phyloP scores from a whole-genome alignment of 2,113 vertebrate genomes.

The Campylomormyrus numenius region DNA sequence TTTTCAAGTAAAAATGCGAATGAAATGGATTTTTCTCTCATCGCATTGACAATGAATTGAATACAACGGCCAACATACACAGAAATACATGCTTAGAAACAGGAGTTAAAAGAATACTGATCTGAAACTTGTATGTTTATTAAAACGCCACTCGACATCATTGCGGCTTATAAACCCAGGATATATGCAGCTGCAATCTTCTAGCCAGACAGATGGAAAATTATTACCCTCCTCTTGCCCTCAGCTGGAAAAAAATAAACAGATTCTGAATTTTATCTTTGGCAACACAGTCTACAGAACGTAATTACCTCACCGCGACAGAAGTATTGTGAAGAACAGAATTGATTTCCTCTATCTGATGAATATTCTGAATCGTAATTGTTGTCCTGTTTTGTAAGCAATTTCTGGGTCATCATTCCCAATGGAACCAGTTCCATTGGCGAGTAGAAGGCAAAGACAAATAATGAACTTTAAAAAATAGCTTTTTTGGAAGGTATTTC shows the following conservation, averaged over 20 bases:
- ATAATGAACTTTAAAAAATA: background rate
- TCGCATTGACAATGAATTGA: background rate
- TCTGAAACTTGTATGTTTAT: background rate
- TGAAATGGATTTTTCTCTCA: background rate
- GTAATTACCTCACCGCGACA: background rate
- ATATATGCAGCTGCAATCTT: background rate
- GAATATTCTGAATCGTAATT: slow-evolving; percentile 5
- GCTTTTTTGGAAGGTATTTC: background rate
- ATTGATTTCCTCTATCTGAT: background rate
- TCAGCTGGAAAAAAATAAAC: slow-evolving; percentile 1
- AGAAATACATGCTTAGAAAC: background rate
- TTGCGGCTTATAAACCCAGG: background rate
- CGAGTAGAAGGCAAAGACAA: no score
- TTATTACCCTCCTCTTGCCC: background rate
- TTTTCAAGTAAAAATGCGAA: background rate
- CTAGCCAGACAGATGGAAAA: background rate
- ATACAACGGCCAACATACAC: background rate
- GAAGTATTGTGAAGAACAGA: background rate
- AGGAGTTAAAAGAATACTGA: background rate
- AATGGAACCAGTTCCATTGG: background rate
- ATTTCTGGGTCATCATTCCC: background rate
- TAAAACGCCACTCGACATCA: background rate
- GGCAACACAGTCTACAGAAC: background rate
- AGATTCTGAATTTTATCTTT: slow-evolving; percentile 15
- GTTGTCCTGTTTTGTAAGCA: background rate